Percentiles rank a stretch among this genome's conserved stretches.
Evolutionary conservation across 2,888 invertebrate genomes (phyloP).

Genomic region (Drosophila robusta): DNA sequence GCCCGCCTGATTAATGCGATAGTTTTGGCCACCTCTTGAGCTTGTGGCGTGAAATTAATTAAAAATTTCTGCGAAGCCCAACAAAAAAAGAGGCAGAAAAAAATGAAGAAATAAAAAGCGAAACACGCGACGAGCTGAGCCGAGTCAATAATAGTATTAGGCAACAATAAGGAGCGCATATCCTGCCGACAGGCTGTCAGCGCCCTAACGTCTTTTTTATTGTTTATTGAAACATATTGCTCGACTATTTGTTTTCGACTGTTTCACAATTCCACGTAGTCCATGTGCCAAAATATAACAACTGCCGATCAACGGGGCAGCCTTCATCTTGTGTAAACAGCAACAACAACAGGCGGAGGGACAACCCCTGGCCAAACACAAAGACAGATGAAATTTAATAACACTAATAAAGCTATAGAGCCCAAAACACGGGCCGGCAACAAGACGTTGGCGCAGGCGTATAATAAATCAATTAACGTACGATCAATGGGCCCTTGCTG

Average conservation of each 20-base stretch:
- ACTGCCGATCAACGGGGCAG: constrained; percentile 49
- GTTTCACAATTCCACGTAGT: constrained; percentile 49
- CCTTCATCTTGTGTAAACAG: constrained; percentile 43
- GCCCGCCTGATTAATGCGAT: constrained; percentile 76
- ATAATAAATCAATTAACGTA: constrained; percentile 74
- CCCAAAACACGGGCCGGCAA: constrained; percentile 47
- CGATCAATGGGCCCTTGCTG: constrained; percentile 48
- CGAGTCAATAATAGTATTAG: constrained; percentile 36
- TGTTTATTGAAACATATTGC: constrained; percentile 50
- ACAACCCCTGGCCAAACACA: constrained; percentile 19
- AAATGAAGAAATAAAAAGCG: not conserved
- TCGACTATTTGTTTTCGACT: constrained; percentile 40
- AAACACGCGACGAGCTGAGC: constrained; percentile 28
- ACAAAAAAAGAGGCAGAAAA: not conserved
- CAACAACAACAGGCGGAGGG: constrained; percentile 5
- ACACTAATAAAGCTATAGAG: constrained; percentile 70
- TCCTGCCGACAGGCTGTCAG: constrained; percentile 43
- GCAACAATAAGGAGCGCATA: constrained; percentile 30
- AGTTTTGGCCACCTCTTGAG: constrained; percentile 65
- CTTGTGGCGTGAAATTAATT: constrained; percentile 71
- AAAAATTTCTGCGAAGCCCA: constrained; percentile 26
- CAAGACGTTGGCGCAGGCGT: constrained; percentile 64
- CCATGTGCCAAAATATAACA: constrained; percentile 70
- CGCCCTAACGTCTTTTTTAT: constrained; percentile 16
- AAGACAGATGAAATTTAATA: constrained; percentile 73